Base-by-base conservation (phyloP, 2,797 vertebrate species). In the Anisognathus igniventris region DNA sequence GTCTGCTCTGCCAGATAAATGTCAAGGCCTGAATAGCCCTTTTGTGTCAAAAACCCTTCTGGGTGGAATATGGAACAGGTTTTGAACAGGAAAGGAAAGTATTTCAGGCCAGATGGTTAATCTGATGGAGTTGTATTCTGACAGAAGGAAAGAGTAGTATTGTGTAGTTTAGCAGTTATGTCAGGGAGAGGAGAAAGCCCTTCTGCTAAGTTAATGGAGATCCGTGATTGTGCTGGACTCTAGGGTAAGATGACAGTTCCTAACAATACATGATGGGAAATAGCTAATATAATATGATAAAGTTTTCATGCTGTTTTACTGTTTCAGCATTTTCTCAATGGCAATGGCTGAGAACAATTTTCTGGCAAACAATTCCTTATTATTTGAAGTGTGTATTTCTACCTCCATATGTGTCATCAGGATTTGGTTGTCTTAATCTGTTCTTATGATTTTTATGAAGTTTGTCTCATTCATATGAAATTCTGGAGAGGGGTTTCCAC, bases 31-130 rank as follows among this genome's bases (percentile, higher is more conserved):
- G 94, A 97, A 94, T 61, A 92, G 71, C 85, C 83, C 61, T 86
- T 91, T 92, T 94, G 76, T 93, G 76, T 84, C 92, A 70, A 37
- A 94, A 96, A 54, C 56, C 75, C 91, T 97, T 96, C 92, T 95
- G 95, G 89, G 95, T 95, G 73, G 96, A 92, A 96, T 95, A 86
- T 37, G 73, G 91, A 94, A 88, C 82, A 96, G 95, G 85, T 94
- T 97, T 94, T 88, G 76, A 95, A 90, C 85, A 78, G 89, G 85
- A 90, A 88, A 93, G 76, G n/a, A 91, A 92, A 93, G 82, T 72
- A 76, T 95, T 95, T 92, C 70, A 76, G 87, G 85, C 79, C 96
- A 97, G 95, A 96, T 96, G 95, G 96, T 92, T 95, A 86, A 90
- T 96, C 94, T 96, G 91, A 96, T 94, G 91, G 76, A 93, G 78